Evolutionary conservation across 2,113 vertebrate genomes (phyloP), one percentile per base, ranked within the genome.

Genomic region (Arothron firmamentum): DNA sequence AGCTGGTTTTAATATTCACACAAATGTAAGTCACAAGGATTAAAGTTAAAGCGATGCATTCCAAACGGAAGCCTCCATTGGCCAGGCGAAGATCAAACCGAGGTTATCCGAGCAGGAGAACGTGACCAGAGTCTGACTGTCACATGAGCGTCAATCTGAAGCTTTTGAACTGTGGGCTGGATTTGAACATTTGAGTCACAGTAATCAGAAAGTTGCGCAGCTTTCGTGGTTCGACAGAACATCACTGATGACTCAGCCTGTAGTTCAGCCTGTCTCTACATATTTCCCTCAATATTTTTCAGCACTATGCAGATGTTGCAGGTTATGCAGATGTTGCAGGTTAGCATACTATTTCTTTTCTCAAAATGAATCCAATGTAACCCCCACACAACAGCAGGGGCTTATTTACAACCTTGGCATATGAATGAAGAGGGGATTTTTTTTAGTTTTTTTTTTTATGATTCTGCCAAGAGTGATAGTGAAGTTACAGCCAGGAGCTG

Each of bases 21-120:
- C 42, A 51, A 80, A 82, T 49, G 19, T 19, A 70, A 73, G 76
- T 81, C 72, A 70, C 62, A 57, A 70, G 74, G 28, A 68, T 68
- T 4, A 14, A 57, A 25, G 52, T 17, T 51, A 66, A 19, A 69
- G 41, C 17, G 42, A 60, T 52, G 53, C 18, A 52, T 67, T 71
- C 25, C 38, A 38, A 66, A 41, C 1, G 5, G 56, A 68, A 66
- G 51, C 16, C 4, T 16, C 11, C 13, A 52, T 64, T 70, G 18
- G 59, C 14, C 50, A 38, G 15, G 16, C 19, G 52, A 49, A 54
- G 43, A 70, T 68, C 19, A 2, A 3, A 38, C 10, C 55, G 28
- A 16, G 17, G 18, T 48, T 20, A 62, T 80, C 55, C 70, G 66
- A 77, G 59, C 8, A 12, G 12, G 8, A 66, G 11, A 48, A 61